phyloP scores from a whole-genome alignment of 2,888 invertebrate genomes.

The Electrophaes corylata region DNA sequence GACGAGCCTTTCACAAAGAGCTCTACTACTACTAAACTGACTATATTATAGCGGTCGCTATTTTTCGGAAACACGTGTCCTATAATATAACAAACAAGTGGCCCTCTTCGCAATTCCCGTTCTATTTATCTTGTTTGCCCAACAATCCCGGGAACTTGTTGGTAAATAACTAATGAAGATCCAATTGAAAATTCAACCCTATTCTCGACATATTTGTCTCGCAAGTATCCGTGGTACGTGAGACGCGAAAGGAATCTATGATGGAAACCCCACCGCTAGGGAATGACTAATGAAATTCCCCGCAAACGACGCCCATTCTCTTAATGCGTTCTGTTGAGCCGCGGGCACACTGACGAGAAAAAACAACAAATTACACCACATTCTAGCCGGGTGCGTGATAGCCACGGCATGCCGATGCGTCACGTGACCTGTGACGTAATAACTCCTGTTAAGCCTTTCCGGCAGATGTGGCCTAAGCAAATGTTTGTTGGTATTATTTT shows the following conservation, averaged over 20 bases:
- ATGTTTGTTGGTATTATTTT: conserved; percentile 39
- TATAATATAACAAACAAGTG: conserved; percentile 42
- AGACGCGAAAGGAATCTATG: conserved; percentile 59
- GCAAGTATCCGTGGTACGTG: conserved; percentile 54
- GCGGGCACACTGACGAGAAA: conserved; percentile 44
- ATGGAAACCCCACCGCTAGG: conserved; percentile 56
- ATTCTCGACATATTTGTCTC: conserved; percentile 55
- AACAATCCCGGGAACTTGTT: conserved; percentile 46
- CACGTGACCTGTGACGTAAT: conserved; percentile 40
- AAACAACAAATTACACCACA: conserved; percentile 45
- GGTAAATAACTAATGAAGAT: conserved; percentile 56
- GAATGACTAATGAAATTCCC: conserved; percentile 70
- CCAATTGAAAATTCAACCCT: conserved; percentile 59
- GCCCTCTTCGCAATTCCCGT: conserved; percentile 34
- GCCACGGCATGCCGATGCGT: conserved; percentile 38
- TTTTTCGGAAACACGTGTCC: not conserved
- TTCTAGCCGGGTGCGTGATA: conserved; percentile 33
- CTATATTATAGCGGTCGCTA: not conserved
- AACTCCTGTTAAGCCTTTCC: conserved; percentile 38
- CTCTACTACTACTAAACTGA: no score
- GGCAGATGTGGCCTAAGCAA: conserved; percentile 46
- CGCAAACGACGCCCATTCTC: conserved; percentile 60
- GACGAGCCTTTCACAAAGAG: not conserved
- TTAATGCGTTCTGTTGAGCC: conserved; percentile 57
- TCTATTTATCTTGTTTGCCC: conserved; percentile 45